These are phyloP conservation scores for Drosophila littoralis DNA, from an alignment of 1,140 invertebrate species.

Conservation along the genomic window DNA sequence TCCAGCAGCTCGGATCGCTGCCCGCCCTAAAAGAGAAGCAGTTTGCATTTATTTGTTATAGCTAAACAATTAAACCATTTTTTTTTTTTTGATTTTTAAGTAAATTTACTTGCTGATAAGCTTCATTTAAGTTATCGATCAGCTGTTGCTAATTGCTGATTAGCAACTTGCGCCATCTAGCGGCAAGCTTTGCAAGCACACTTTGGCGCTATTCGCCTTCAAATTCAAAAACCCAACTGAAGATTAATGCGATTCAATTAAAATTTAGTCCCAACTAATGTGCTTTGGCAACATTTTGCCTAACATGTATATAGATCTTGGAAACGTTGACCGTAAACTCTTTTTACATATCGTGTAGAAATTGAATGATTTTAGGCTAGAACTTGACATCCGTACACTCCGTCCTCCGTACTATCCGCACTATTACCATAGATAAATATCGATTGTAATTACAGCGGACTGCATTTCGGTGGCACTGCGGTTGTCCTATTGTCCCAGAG, in stretches of 20 bases:
- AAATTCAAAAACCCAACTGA: not conserved
- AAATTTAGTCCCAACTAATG: too few relatives aligned
- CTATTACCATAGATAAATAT: not conserved
- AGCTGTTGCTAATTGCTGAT: conserved; percentile 6
- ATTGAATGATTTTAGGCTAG: too few relatives aligned
- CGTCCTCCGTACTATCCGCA: too few relatives aligned
- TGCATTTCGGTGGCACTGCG: conserved; percentile 31
- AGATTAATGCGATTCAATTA: too few relatives aligned
- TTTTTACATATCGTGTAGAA: too few relatives aligned
- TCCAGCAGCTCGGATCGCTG: not conserved
- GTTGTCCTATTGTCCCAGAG: conserved; percentile 32
- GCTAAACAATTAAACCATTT: conserved; percentile 22
- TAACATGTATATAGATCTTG: too few relatives aligned
- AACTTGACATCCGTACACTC: too few relatives aligned
- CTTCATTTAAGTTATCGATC: not conserved
- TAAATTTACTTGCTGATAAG: not conserved
- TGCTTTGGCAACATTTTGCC: too few relatives aligned
- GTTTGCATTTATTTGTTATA: conserved; percentile 67
- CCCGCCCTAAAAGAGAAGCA: not conserved
- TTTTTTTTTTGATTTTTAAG: conserved; percentile 18
- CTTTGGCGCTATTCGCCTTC: not conserved
- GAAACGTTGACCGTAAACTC: too few relatives aligned
- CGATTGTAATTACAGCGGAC: conserved; percentile 27
- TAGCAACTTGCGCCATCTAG: conserved; percentile 34
- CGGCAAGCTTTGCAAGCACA: not conserved